A percentile compares a stretch with the other conserved stretches of the same genome.
Evolutionary conservation across 2,888 invertebrate genomes (phyloP).

Genomic region (Ctena decussata): DNA sequence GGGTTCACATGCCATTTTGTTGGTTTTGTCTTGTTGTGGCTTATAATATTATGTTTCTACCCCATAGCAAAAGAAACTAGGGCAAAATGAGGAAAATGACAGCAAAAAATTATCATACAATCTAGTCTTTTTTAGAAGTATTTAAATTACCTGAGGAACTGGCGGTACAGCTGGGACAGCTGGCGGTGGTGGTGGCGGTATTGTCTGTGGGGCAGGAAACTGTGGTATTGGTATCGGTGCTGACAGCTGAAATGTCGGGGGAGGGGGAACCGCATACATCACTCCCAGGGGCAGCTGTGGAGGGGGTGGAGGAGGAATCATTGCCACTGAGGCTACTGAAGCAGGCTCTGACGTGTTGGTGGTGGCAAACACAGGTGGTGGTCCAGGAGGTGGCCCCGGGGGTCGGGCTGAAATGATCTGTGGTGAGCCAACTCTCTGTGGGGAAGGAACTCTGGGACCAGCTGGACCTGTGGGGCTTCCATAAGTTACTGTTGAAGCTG

Average conservation of each 20-base stretch:
- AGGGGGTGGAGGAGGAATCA: slow-evolving; percentile 32
- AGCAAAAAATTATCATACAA: no score
- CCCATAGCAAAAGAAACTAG: no score
- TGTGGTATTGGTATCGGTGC: slow-evolving; percentile 43
- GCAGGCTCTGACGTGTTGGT: slow-evolving; percentile 19
- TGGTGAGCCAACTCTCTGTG: background rate
- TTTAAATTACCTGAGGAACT: background rate
- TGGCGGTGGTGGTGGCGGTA: slow-evolving; percentile 53
- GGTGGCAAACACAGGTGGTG: slow-evolving; percentile 25
- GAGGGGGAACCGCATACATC: slow-evolving; percentile 67
- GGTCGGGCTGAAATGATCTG: background rate
- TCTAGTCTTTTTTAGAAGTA: no score
- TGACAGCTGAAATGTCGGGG: slow-evolving; percentile 65
- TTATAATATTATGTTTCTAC: no score
- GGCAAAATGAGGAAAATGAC: no score
- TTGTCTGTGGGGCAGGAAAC: slow-evolving; percentile 55
- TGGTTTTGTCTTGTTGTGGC: no score
- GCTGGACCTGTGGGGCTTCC: slow-evolving; percentile 39
- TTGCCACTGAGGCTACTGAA: background rate
- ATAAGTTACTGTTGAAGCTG: background rate
- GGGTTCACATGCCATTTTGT: no score
- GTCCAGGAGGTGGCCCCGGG: background rate
- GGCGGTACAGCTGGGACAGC: background rate
- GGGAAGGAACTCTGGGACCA: slow-evolving; percentile 33
- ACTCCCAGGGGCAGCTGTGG: slow-evolving; percentile 56